Conservation (phyloP, 2,797 vertebrate genomes). For the Pseudomugil gertrudae region DNA sequence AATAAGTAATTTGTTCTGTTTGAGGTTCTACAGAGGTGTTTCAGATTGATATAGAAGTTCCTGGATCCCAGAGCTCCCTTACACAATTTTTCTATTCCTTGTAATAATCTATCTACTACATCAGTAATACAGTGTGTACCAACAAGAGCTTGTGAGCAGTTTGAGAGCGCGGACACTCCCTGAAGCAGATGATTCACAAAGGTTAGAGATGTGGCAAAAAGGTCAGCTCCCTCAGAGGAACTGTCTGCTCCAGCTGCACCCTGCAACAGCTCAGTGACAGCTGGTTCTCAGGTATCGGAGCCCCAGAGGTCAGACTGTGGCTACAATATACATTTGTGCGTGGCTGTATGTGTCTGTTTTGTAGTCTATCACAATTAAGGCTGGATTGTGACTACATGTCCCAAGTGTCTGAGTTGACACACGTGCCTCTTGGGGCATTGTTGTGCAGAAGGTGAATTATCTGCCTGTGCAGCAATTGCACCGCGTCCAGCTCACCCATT, state of each 20-base stretch:
- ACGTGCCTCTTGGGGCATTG: slow-evolving; percentile 3
- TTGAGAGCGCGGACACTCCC: slow-evolving; percentile 35
- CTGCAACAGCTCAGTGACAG: slow-evolving; percentile 37
- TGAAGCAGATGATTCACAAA: slow-evolving; percentile 49
- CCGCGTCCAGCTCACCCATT: slow-evolving; percentile 45
- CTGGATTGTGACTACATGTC: not conserved
- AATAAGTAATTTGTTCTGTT: slow-evolving; percentile 15
- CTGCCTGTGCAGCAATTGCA: not conserved
- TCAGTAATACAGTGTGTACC: slow-evolving; percentile 26
- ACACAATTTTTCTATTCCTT: slow-evolving; percentile 26
- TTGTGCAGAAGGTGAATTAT: slow-evolving; percentile 13
- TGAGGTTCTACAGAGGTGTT: slow-evolving; percentile 9
- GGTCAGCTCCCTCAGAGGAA: slow-evolving; percentile 38
- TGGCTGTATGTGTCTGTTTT: slow-evolving; percentile 5
- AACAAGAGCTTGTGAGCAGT: slow-evolving; percentile 35
- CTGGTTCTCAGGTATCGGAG: slow-evolving; percentile 12
- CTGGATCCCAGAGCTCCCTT: slow-evolving; percentile 13
- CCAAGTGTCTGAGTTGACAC: slow-evolving; percentile 15
- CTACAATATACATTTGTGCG: slow-evolving; percentile 12
- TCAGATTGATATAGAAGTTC: not conserved
- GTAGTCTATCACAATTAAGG: slow-evolving; percentile 13
- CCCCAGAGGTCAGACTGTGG: slow-evolving; percentile 28
- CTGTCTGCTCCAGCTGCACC: slow-evolving; percentile 22
- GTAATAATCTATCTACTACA: not conserved
- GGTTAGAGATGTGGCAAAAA: slow-evolving; percentile 46